Evolutionary conservation across 2,888 invertebrate species (phyloP).

Genomic region (Blera fallax): DNA sequence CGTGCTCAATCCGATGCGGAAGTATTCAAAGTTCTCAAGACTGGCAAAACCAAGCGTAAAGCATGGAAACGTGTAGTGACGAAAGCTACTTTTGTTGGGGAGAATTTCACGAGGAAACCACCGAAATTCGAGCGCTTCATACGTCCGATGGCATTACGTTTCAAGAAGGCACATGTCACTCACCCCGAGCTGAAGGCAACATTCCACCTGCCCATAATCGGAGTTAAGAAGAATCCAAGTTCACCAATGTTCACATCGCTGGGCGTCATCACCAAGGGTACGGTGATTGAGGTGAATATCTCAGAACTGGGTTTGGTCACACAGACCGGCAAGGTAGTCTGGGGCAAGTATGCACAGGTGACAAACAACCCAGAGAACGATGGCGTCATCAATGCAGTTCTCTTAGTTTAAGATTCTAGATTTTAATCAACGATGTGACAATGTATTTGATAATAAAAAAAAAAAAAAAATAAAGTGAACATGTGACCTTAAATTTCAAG

Average conservation of each 20-base stretch:
- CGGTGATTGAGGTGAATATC: slow-evolving; percentile 98
- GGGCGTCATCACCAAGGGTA: slow-evolving; percentile 99
- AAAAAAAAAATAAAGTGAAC: slow-evolving; percentile 11
- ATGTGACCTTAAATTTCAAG: background rate
- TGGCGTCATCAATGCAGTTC: slow-evolving; percentile 99
- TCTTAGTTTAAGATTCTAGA: slow-evolving; percentile 88
- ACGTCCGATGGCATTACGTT: slow-evolving; percentile 97
- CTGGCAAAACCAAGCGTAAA: slow-evolving; percentile 96
- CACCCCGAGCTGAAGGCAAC: slow-evolving; percentile 99
- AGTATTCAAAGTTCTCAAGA: slow-evolving; percentile 95
- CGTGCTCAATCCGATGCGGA: slow-evolving; percentile 97
- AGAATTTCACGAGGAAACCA: slow-evolving; percentile 98
- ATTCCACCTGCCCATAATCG: slow-evolving; percentile 97
- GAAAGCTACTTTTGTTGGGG: slow-evolving; percentile 98
- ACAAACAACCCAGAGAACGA: slow-evolving; percentile 99
- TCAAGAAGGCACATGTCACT: slow-evolving; percentile 99
- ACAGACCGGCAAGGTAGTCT: slow-evolving; percentile 99
- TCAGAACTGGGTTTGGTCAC: slow-evolving; percentile 99
- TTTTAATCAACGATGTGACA: slow-evolving; percentile 30
- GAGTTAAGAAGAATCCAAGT: slow-evolving; percentile 99
- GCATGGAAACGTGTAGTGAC: slow-evolving; percentile 99
- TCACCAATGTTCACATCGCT: slow-evolving; percentile 98
- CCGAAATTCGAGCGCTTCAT: slow-evolving; percentile 99
- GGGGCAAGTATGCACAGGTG: slow-evolving; percentile 99
- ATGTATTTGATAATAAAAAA: slow-evolving; percentile 33